Conservation (phyloP, 2,888 invertebrate species). For the Thalpophila matura region DNA sequence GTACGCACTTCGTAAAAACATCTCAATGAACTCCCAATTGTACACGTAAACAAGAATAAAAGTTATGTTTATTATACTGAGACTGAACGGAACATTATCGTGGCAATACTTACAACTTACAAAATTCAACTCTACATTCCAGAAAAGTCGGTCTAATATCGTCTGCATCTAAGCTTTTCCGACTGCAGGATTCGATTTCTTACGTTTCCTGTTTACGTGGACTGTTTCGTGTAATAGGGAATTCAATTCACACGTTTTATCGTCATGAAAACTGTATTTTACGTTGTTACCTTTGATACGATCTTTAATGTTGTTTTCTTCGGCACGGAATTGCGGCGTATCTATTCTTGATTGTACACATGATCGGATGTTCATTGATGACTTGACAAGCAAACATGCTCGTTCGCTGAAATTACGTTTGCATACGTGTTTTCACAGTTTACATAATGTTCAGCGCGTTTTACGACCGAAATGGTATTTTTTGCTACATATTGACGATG, state of each 20-base stretch:
- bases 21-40: constrained; percentile 59
- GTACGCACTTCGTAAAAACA: constrained; percentile 51
- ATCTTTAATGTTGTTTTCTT: constrained; percentile 53
- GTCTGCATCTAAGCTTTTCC: constrained; percentile 17
- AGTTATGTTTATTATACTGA: constrained; percentile 53
- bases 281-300: constrained; percentile 60
- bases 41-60: constrained; percentile 61
- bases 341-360: constrained; percentile 46
- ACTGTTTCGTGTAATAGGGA: constrained; percentile 46
- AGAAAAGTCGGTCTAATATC: constrained; percentile 35
- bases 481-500: constrained; percentile 15
- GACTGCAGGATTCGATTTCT: constrained; percentile 56
- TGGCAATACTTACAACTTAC: background rate
- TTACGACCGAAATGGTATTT: constrained; percentile 13
- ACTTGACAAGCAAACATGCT: constrained; percentile 46
- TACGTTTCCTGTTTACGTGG: constrained; percentile 60
- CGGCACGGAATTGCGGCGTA: constrained; percentile 9
- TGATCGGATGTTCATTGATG: constrained; percentile 54
- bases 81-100: constrained; percentile 14
- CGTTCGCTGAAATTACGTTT: constrained; percentile 45
- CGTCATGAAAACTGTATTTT: constrained; percentile 55
- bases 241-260: constrained; percentile 59
- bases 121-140: constrained; percentile 41
- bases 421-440: constrained; percentile 31
- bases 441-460: constrained; percentile 2